Evolutionary conservation across 2,888 invertebrate species (phyloP), one percentile per base, ranked within the genome.

Genomic region (Nebria brevicollis): DNA sequence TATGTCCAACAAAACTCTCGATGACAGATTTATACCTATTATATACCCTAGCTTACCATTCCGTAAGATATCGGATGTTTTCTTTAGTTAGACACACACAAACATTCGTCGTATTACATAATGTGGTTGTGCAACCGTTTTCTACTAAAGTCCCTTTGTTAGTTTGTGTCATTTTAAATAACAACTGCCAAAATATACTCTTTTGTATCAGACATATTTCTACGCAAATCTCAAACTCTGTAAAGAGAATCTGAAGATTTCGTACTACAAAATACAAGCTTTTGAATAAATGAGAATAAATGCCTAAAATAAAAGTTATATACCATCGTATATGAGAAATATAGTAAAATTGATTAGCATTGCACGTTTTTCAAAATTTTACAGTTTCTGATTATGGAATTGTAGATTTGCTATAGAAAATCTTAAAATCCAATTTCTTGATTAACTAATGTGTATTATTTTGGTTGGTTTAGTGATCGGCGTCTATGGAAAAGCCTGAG

Each of bases 401-500:
- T 20, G 20, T 20, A 20, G 20, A 20, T 20, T 20, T 20, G 20
- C 1, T 20, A n/a, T 20, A 20, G 20, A 20, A 1, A 20, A 20
- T 20, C 20, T 20, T 20, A 20, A 20, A 20, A 20, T 20, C 20
- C 20, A 20, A 20, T 20, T 20, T 20, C 20, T 34, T 34, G 2
- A 2, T 5, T 3, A 3, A 13, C 54, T 73, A 43, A 43, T 41
- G n/a, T 7, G 41, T 73, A 41, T 43, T 26, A 34, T 72, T 68
- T 15, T 73, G 68, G 15, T 42, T 66, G 8, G 77, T 25, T 64
- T 41, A 68, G 66, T 68, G 43, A 77, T 68, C 66, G 64, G 66
- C 72, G 82, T 82, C 82, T 82, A 82, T 82, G 82, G 82, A 68
- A 41, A 74, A 75, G 34, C 72, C 72, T 82, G 78, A 77, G 75